These are phyloP conservation scores for Lepus townsendii DNA, from an alignment of 2,797 vertebrate genomes.

Conservation along the genomic window DNA sequence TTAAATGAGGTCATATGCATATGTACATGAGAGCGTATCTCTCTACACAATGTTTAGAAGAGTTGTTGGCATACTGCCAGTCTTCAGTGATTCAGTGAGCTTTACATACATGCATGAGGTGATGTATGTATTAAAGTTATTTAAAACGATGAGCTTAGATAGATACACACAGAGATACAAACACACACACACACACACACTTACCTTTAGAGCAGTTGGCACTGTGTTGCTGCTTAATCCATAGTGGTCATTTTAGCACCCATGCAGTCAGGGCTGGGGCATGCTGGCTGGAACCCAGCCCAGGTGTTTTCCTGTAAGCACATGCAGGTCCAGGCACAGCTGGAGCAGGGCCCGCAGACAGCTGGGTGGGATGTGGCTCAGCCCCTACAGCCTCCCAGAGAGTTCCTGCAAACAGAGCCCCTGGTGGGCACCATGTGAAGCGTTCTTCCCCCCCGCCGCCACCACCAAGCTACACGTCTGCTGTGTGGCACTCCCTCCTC, in stretches of 20 bases:
- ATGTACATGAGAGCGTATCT: constrained; percentile 24
- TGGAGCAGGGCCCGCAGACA: background rate
- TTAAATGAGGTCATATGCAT: background rate
- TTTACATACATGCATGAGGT: background rate
- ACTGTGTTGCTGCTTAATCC: background rate
- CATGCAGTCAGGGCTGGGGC: background rate
- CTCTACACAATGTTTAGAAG: background rate
- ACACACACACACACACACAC: background rate
- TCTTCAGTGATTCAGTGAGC: constrained; percentile 25
- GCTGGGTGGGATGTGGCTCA: background rate
- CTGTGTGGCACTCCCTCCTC: background rate
- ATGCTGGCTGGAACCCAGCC: accelerated
- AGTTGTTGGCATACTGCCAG: background rate
- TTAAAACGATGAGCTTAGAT: background rate
- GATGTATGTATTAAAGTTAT: background rate
- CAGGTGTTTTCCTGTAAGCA: background rate
- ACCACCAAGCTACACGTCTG: background rate
- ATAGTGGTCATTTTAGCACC: background rate
- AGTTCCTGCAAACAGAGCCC: background rate
- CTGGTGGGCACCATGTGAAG: background rate
- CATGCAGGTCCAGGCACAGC: background rate
- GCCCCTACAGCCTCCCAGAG: background rate
- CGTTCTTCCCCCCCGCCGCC: accelerated
- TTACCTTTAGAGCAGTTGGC: background rate
- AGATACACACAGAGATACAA: background rate